phyloP scores from a whole-genome alignment of 2,113 vertebrate genomes.

The Aptenodytes forsteri region DNA sequence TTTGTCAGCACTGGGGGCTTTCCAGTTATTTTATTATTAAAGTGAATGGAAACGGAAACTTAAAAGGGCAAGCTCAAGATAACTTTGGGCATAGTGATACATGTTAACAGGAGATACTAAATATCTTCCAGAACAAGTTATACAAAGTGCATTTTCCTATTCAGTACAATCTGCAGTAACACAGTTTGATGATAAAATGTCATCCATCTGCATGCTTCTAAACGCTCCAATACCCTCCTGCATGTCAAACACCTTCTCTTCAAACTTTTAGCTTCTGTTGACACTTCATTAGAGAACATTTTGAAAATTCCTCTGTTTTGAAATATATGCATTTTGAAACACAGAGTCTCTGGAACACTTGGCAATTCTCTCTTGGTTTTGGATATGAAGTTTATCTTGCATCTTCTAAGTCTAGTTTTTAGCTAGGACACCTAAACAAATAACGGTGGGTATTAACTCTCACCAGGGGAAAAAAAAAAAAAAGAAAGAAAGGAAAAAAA shows the following conservation, averaged over 20 bases:
- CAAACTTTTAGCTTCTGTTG: constrained; percentile 11
- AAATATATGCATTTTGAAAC: neutral
- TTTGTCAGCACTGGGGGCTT: constrained; percentile 39
- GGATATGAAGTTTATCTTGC: neutral
- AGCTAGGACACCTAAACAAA: neutral
- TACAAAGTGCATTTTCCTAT: neutral
- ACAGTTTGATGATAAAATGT: constrained; percentile 28
- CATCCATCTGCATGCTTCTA: constrained; percentile 24
- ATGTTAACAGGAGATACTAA: constrained; percentile 2
- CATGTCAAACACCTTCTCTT: neutral
- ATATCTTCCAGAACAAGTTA: constrained; percentile 17
- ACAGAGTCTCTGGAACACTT: neutral
- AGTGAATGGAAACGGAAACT: constrained; percentile 26
- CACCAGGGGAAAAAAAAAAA: neutral
- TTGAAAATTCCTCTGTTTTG: neutral
- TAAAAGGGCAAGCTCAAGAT: constrained; percentile 41
- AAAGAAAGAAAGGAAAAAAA: neutral
- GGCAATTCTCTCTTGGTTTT: neutral
- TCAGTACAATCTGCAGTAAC: neutral
- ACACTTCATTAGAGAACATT: constrained; percentile 20
- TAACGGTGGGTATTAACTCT: neutral
- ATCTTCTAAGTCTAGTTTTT: neutral
- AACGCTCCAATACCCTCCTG: neutral
- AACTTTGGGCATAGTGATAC: constrained; percentile 4
- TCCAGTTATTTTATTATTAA: constrained; percentile 43